Percentiles rank a stretch among this genome's conserved stretches.
phyloP scores from a whole-genome alignment of 2,888 invertebrate species.

The Chrysomela aeneicollis region DNA sequence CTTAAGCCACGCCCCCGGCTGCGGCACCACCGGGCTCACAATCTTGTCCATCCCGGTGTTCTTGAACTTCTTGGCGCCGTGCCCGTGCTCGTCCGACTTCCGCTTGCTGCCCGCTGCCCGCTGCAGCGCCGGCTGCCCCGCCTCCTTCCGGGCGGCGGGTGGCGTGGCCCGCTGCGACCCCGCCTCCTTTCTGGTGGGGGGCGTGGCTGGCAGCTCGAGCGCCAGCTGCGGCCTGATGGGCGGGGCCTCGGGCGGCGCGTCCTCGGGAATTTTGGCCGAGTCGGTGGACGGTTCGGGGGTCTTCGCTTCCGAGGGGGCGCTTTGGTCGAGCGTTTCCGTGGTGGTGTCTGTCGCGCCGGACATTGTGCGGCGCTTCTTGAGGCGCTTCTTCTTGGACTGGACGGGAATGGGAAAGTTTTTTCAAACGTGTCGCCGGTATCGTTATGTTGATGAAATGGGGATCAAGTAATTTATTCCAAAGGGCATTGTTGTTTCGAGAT shows the following conservation, averaged over 20 bases:
- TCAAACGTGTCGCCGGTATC: no score
- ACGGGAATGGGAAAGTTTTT: background rate
- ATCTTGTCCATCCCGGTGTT: constrained; percentile 84
- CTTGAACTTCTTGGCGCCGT: constrained; percentile 67
- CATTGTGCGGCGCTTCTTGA: constrained; percentile 69
- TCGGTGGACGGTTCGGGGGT: constrained; percentile 58
- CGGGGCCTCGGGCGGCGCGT: background rate
- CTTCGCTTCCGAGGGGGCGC: constrained; percentile 64
- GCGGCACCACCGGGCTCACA: constrained; percentile 90
- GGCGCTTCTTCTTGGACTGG: constrained; percentile 66
- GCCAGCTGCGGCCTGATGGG: background rate
- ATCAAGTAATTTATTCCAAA: no score
- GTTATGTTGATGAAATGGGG: no score
- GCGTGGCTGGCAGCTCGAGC: background rate
- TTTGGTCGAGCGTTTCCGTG: constrained; percentile 56
- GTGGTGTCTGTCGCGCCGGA: constrained; percentile 54
- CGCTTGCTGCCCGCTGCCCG: constrained; percentile 67
- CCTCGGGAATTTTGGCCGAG: constrained; percentile 60
- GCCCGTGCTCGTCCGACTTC: constrained; percentile 66
- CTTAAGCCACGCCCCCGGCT: constrained; percentile 84
- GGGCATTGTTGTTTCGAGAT: no score
- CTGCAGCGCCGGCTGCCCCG: constrained; percentile 57
- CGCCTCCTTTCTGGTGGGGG: background rate
- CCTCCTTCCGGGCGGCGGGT: constrained; percentile 7
- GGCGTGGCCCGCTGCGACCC: background rate